Evolutionary conservation across 30 jellyfish, hydroid and myxozoan species (phyloP), one percentile per base, ranked within the genome.

Genomic region (Aurelia aurita): DNA sequence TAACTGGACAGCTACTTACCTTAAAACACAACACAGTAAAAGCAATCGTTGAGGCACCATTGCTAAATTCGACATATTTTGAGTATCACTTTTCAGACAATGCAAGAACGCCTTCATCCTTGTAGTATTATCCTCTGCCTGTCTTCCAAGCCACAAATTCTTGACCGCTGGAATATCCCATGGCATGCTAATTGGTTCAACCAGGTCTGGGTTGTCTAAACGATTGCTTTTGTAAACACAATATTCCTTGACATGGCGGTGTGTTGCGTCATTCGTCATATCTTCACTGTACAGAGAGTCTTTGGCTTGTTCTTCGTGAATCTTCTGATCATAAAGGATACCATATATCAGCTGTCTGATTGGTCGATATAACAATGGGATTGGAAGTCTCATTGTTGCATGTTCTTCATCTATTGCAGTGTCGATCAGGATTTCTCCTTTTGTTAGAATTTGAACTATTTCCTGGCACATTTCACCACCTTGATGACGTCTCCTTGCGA

Each of bases 401-500:
- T 77, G 57, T 49, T 91, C 98, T 46, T 91, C 98, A 49, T 91
- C 98, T 1, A 91, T 72, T 39, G 88, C 89, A 39, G 91, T 85
- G 55, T 85, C 90, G 23, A 91, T 60, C 35, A 86, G 18, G 10
- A 91, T 58, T 79, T 91, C 96, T 31, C 96, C 98, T 66, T 72
- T 91, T 7, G 94, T 79, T n/a, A 91, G 85, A 57, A 91, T 74
- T 22, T 91, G 89, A 58, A 85, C 23, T 19, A 91, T 86, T 59
- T 91, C 98, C 13, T 89, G 96, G n/a, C 94, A 74, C 98, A 91
- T 91, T 63, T 91, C 96, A 4, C 98, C 98, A 28, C 87, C 80
- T 66, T 91, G 98, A 57, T 91, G 98, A 4, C 96, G 72, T 62
- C 74, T 71, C n/a, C 87, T 57, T 23, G 98, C 98, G 28, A 91